Percentiles rank a stretch among this genome's conserved stretches.
These are phyloP conservation scores for Brachionus plicatilis DNA, from an alignment of 1,140 invertebrate species.

Conservation along the genomic window DNA sequence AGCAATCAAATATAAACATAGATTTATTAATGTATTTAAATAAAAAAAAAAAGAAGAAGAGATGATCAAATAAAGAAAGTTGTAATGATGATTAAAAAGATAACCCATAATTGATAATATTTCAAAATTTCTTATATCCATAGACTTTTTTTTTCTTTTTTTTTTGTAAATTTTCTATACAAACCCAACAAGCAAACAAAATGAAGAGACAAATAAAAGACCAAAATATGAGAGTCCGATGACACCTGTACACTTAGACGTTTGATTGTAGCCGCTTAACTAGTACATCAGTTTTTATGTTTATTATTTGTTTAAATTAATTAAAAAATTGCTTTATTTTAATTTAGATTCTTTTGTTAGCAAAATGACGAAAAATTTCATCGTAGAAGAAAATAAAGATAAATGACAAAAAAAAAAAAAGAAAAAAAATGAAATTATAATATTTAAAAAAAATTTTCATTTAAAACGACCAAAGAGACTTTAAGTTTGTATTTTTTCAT, in stretches of 20 bases:
- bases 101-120: neutral
- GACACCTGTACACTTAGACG: neutral
- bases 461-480: neutral
- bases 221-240: neutral
- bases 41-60: neutral
- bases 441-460: neutral
- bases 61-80: neutral
- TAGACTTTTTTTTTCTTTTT: neutral
- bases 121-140: neutral
- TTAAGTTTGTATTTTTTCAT: neutral
- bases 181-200: neutral
- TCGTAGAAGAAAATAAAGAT: neutral
- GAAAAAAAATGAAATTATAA: neutral
- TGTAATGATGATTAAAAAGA: neutral
- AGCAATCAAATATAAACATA: neutral
- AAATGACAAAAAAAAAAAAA: neutral
- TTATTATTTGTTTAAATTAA: neutral
- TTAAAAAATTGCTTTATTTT: constrained; percentile 1
- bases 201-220: neutral
- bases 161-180: neutral
- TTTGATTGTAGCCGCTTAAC: neutral
- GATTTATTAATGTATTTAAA: constrained; percentile 13
- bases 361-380: neutral
- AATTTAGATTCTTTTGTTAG: constrained; percentile 1
- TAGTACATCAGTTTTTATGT: neutral